Evolutionary conservation across 2,797 vertebrate species (phyloP).

Genomic region (Malurus splendens): DNA sequence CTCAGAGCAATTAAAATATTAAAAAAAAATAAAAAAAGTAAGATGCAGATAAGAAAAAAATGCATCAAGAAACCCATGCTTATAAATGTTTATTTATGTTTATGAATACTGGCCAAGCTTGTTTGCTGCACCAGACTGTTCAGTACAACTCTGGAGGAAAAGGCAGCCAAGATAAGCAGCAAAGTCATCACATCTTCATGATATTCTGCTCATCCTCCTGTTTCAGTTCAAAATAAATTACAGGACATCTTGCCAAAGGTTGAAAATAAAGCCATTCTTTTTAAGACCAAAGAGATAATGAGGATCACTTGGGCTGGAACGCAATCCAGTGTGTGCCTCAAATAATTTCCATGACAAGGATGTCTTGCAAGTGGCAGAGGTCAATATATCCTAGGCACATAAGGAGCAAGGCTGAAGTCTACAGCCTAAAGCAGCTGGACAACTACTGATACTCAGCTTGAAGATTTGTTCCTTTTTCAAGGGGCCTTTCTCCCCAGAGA

Average conservation of each 20-base stretch:
- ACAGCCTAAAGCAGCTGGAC: not conserved
- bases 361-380: not conserved
- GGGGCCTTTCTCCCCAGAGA: not conserved
- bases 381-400: accelerated
- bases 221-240: conserved; percentile 11
- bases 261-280: conserved; percentile 9
- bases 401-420: not conserved
- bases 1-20: not conserved
- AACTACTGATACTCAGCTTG: not conserved
- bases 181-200: not conserved
- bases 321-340: not conserved
- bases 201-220: not conserved
- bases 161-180: conserved; percentile 20
- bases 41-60: not conserved
- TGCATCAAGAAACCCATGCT: not conserved
- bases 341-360: not conserved
- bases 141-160: not conserved
- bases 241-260: not conserved
- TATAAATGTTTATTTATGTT: not conserved
- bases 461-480: not conserved
- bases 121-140: not conserved
- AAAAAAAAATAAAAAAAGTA: not conserved
- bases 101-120: not conserved
- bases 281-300: not conserved
- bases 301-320: not conserved